Evolutionary conservation across 2,113 vertebrate genomes (phyloP), one percentile per base, ranked within the genome.

Genomic region (Tapirus terrestris): DNA sequence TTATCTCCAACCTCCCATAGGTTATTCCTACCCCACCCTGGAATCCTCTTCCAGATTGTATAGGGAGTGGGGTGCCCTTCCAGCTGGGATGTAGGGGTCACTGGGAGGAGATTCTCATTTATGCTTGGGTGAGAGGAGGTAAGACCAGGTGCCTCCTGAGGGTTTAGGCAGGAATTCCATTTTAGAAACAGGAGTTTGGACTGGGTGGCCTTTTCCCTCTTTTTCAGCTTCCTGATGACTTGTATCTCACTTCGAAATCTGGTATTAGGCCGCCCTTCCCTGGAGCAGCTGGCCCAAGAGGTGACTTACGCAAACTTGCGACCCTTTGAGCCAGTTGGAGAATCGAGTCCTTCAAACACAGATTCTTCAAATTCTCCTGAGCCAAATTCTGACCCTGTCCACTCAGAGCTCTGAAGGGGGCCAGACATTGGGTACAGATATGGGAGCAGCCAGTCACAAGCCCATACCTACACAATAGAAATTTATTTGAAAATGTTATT

Each of bases 241-340:
- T 97, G 98, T 39, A 99, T 99, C 17, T 99, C 99, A 0, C 97
- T 99, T 88, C 98, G 99, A 70, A 99, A 99, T 98, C 98, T 99
- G 96, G 97, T 91, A 0, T 90, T 99, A 36, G 99, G 99, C 12
- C 99, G 99, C 8, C 99, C 99, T 0, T 98, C 99, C 7, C 51
- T 99, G 8, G 99, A 99, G 36, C 99, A 99, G 98, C 99, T 99
- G 96, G 99, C 98, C 0, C 98, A 98, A 85, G 99, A 99, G 90
- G 99, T 99, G 31, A 98, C 99, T 21, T 99, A 98, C 0, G 99
- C 99, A 97, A 99, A 99, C 98, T 98, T 99, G 98, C 99, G 99
- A 53, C 98, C 98, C 31, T 98, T 98, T 96, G 98, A 98, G 31
- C 87, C 97, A 56, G 27, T 8, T 68, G 92, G 17, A 60, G 98